Percentiles rank a stretch among this genome's conserved stretches.
These are phyloP conservation scores for Falco cherrug DNA, from an alignment of 2,797 vertebrate genomes.

Conservation along the genomic window DNA sequence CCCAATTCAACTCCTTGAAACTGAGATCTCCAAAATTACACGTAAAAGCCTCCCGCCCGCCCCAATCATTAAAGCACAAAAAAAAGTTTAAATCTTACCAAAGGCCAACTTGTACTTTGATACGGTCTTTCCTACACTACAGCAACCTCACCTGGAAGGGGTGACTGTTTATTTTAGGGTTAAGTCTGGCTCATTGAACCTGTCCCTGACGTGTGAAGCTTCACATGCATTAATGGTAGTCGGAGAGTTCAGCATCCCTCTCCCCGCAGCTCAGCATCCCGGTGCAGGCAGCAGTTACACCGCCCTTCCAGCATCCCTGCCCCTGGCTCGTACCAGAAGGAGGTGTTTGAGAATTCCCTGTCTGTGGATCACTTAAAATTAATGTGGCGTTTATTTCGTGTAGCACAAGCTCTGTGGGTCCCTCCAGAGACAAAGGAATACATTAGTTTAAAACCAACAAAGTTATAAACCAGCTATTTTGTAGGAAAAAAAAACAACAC, in stretches of 20 bases:
- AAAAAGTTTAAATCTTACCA: not conserved
- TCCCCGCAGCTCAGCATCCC: not conserved
- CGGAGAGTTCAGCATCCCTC: not conserved
- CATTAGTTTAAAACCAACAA: not conserved
- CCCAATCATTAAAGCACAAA: not conserved
- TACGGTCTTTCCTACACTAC: not conserved
- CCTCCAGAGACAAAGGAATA: not conserved
- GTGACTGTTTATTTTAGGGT: not conserved
- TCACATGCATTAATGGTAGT: rapidly evolving
- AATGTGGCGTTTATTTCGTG: not conserved
- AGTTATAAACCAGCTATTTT: not conserved
- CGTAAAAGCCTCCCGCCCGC: rapidly evolving
- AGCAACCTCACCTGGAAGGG: not conserved
- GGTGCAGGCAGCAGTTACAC: not conserved
- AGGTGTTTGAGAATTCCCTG: not conserved
- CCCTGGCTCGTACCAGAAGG: not conserved
- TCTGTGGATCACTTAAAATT: not conserved
- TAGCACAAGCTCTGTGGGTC: not conserved
- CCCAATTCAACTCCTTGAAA: not conserved
- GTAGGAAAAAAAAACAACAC: no score
- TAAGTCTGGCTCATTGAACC: not conserved
- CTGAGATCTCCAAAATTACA: not conserved
- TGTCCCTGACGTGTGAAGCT: not conserved
- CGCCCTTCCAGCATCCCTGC: not conserved
- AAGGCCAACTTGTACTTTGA: not conserved